Conservation (phyloP, 2,113 vertebrate genomes). For the Calidris pugnax region DNA sequence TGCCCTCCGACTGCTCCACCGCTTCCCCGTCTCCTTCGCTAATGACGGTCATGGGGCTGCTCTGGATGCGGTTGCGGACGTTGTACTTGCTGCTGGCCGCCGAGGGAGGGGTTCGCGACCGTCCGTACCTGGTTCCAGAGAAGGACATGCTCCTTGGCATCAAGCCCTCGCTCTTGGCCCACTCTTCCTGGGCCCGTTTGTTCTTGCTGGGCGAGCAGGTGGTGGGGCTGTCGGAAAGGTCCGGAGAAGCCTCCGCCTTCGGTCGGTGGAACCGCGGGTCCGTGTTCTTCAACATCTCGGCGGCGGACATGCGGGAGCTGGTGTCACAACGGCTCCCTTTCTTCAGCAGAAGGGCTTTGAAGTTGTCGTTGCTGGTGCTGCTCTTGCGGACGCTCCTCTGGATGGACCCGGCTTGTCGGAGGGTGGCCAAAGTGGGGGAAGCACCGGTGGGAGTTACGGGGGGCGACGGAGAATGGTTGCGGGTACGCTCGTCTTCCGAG, state of each 20-base stretch:
- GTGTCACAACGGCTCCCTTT: conserved; percentile 92
- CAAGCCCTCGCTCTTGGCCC: conserved; percentile 85
- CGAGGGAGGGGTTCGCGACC: conserved; percentile 90
- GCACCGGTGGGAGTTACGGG: conserved; percentile 86
- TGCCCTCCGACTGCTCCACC: conserved; percentile 74
- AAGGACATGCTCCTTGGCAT: conserved; percentile 83
- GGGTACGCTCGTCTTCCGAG: conserved; percentile 88
- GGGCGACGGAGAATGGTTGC: conserved; percentile 83
- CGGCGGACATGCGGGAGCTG: conserved; percentile 91
- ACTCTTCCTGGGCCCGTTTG: conserved; percentile 84
- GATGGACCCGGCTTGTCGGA: conserved; percentile 86
- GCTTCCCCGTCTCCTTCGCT: conserved; percentile 92
- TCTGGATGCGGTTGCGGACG: conserved; percentile 89
- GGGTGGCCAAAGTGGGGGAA: conserved; percentile 71
- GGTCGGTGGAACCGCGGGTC: conserved; percentile 88
- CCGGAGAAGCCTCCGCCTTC: conserved; percentile 70
- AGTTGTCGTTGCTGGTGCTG: conserved; percentile 94
- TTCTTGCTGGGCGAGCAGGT: conserved; percentile 76
- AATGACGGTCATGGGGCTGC: conserved; percentile 98
- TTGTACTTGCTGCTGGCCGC: conserved; percentile 97
- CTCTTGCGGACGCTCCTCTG: conserved; percentile 92
- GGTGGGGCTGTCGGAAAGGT: conserved; percentile 69
- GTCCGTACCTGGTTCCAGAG: conserved; percentile 82
- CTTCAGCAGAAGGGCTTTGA: conserved; percentile 97
- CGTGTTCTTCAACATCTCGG: conserved; percentile 93